Evolutionary conservation across 1,140 invertebrate species (phyloP).

Genomic region (Hyphantria cunea): DNA sequence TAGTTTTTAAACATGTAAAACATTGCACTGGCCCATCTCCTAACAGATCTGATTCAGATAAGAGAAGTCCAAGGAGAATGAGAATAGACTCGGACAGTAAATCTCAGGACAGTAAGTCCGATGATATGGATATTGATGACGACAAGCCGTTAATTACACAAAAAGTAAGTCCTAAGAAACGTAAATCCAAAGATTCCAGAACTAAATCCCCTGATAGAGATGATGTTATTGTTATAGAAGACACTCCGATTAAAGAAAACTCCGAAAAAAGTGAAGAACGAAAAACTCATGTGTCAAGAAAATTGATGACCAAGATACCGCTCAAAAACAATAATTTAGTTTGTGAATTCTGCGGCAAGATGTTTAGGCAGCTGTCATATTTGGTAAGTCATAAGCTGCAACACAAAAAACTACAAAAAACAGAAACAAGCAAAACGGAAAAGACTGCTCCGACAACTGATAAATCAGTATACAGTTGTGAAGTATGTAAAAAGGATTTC

Average conservation of each 20-base stretch:
- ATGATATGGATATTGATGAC: conserved; percentile 55
- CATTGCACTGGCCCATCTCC: conserved; percentile 77
- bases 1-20: conserved; percentile 80
- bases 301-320: conserved; percentile 44
- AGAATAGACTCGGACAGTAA: conserved; percentile 55
- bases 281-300: conserved; percentile 37
- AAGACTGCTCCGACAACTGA: conserved; percentile 33
- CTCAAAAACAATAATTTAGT: conserved; percentile 51
- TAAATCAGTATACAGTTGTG: conserved; percentile 72
- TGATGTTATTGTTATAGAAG: conserved; percentile 60
- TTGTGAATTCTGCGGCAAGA: conserved; percentile 77
- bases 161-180: conserved; percentile 41
- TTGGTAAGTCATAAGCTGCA: conserved; percentile 71
- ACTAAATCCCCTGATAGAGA: conserved; percentile 43
- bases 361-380: conserved; percentile 77
- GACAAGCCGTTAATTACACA: conserved; percentile 28
- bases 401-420: conserved; percentile 60
- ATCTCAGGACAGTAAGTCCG: conserved; percentile 47
- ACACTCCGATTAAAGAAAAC: conserved; percentile 57
- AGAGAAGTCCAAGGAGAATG: conserved; percentile 51
- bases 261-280: conserved; percentile 34
- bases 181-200: conserved; percentile 51
- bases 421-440: conserved; percentile 49
- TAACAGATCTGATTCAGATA: conserved; percentile 68
- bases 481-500: conserved; percentile 77